phyloP scores from a whole-genome alignment of 2,797 vertebrate genomes.

The Gymnocypris eckloni region DNA sequence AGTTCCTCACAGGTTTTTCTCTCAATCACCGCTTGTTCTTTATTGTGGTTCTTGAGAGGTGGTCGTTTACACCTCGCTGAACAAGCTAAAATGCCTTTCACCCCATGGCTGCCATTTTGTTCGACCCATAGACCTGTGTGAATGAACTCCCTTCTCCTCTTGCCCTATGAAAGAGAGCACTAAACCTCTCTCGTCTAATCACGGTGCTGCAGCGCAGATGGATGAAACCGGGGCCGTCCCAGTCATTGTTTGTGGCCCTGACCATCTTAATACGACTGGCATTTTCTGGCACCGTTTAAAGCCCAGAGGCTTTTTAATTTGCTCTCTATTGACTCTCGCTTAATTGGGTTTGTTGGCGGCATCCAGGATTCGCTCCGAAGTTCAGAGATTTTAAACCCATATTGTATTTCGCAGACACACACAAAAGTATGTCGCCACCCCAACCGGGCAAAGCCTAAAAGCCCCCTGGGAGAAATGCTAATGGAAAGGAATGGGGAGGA shows the following conservation, averaged over 20 bases:
- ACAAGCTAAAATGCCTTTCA: constrained; percentile 71
- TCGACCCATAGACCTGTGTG: constrained; percentile 72
- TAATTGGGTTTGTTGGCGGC: constrained; percentile 81
- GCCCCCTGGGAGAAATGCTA: constrained; percentile 63
- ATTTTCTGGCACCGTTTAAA: constrained; percentile 72
- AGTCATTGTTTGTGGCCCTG: constrained; percentile 76
- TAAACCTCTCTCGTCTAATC: constrained; percentile 76
- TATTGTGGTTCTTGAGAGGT: constrained; percentile 71
- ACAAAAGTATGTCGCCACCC: constrained; percentile 67
- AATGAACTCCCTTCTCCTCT: constrained; percentile 68
- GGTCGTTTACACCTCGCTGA: constrained; percentile 76
- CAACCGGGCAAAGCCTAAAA: constrained; percentile 44
- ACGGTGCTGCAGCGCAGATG: constrained; percentile 66
- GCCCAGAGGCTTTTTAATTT: constrained; percentile 81
- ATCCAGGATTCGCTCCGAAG: constrained; percentile 75
- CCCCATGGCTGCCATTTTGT: constrained; percentile 70
- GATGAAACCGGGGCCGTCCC: constrained; percentile 62
- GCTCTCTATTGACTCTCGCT: constrained; percentile 80
- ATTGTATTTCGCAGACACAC: constrained; percentile 71
- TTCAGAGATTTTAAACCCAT: constrained; percentile 75
- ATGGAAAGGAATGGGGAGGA: constrained; percentile 56
- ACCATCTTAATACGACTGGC: constrained; percentile 74
- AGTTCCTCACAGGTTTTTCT: constrained; percentile 48
- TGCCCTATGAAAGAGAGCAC: constrained; percentile 56
- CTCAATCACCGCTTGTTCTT: constrained; percentile 56